Conservation (phyloP, 1,140 invertebrate species). For the Stratiolaelaps scimitus region DNA sequence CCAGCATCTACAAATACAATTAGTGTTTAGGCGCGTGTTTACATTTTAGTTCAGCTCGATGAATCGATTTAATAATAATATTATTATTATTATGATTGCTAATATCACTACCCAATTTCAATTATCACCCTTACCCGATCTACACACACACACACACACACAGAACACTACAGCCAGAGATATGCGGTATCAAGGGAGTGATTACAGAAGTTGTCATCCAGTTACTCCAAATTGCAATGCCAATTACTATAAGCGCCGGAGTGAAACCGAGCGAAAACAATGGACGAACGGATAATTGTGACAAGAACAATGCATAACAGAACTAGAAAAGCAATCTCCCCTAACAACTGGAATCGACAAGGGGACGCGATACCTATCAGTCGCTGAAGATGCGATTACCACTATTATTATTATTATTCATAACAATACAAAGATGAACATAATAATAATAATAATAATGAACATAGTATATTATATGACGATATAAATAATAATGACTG, state of each 20-base stretch:
- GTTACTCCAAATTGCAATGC: neutral
- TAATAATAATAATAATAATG: neutral
- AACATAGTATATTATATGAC: neutral
- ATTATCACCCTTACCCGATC: neutral
- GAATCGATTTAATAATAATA: neutral
- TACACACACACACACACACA: neutral
- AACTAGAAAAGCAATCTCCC: neutral
- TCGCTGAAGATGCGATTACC: neutral
- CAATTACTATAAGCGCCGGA: neutral
- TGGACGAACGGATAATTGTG: too few relatives aligned
- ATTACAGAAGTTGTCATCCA: neutral
- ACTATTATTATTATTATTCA: neutral
- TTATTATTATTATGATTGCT: conserved; percentile 1
- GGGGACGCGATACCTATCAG: neutral
- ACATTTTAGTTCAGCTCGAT: conserved; percentile 19
- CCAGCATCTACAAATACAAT: neutral
- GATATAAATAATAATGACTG: neutral
- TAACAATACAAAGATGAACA: neutral
- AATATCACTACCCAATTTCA: neutral
- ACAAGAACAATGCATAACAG: neutral
- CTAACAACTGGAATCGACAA: neutral
- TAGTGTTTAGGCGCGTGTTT: neutral
- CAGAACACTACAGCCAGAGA: neutral
- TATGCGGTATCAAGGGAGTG: neutral
- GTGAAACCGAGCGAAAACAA: too few relatives aligned